Evolutionary conservation across 2,113 vertebrate genomes (phyloP), one percentile per base, ranked within the genome.

Genomic region (Aegotheles bennettii): DNA sequence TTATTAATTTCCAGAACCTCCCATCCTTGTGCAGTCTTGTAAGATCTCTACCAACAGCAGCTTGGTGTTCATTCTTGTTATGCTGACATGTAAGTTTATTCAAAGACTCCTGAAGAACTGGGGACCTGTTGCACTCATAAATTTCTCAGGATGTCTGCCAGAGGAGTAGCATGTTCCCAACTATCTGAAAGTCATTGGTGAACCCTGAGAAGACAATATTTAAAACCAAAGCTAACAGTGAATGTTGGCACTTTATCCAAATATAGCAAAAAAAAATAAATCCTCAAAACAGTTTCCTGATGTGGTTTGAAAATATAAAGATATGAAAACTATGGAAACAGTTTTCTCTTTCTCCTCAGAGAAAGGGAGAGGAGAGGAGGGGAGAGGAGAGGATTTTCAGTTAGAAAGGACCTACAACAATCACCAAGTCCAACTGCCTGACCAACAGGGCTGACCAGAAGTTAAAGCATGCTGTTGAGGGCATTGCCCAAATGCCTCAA

Each of bases 121-220:
- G 31, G 86, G 71, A 13, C 50, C 92, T 86, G 63, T 80, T 88
- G 54, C 54, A 74, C 18, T 94, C 67, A 59, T 92, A 81, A 90
- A 89, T 95, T 88, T 81, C 54, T 68, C 71, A 86, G 83, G 26
- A 67, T 73, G 12, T 77, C 59, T 90, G 75, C 85, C 88, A 96
- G 79, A 83, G 70, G 56, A 43, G 64, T 65, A 87, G 63, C 8
- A 4, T 59, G 23, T 42, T 92, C 63, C 50, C 42, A 93, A 5
- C 28, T 70, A 42, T 63, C 59, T 95, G 86, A 88, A 90, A 96
- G 50, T 77, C 79, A 74, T 84, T 59, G 61, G 38, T 50, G 68
- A 74, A 70, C 54, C 50, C 86, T 67, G 38, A 91, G 47, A 81
- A 90, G 71, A 14, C 71, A 54, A 11, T 80, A 61, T 86, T 91